These are phyloP conservation scores for Troilus luridus DNA, from an alignment of 2,888 invertebrate genomes.

Conservation along the genomic window DNA sequence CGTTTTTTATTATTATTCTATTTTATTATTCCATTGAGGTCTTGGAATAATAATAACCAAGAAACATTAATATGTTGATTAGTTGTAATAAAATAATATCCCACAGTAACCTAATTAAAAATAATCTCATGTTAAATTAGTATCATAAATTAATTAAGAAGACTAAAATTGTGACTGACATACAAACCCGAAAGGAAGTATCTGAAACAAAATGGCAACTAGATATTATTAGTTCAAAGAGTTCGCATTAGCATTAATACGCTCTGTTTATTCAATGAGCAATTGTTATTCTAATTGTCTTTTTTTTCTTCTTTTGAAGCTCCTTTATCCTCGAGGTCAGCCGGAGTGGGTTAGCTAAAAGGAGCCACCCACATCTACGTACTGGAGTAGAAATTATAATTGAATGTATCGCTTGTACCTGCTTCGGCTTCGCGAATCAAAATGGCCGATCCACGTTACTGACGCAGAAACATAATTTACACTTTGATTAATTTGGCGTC, in stretches of 20 bases:
- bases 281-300: slow-evolving; percentile 35
- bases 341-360: slow-evolving; percentile 28
- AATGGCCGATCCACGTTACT: not conserved
- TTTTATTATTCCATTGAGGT: no score
- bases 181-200: not conserved
- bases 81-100: no score
- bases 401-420: not conserved
- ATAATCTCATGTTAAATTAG: not conserved
- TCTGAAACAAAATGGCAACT: not conserved
- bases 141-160: not conserved
- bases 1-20: no score
- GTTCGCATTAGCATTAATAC: not conserved
- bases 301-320: not conserved
- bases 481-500: not conserved
- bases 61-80: no score
- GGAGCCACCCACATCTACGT: not conserved
- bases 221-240: slow-evolving; percentile 25
- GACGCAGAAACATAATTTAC: not conserved
- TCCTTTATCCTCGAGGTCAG: slow-evolving; percentile 11
- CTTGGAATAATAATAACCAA: no score
- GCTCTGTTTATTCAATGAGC: not conserved
- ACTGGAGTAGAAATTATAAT: not conserved
- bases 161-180: not conserved
- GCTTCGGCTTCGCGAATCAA: not conserved
- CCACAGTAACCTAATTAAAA: not conserved